Conservation (phyloP, 2,113 vertebrate species). For the Aramus guarauna region DNA sequence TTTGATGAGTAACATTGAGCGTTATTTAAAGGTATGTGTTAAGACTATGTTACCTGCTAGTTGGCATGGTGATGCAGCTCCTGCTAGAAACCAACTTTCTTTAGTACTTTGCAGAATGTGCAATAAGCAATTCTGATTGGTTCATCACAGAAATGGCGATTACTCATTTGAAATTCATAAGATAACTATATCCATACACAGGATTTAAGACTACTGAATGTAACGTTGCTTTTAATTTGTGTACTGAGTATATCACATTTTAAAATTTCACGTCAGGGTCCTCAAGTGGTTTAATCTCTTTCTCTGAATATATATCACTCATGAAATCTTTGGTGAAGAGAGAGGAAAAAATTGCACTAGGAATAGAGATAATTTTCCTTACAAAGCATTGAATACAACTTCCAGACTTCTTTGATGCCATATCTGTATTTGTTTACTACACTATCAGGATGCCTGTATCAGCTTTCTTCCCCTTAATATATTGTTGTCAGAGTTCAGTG, state of each 20-base stretch:
- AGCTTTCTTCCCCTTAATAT: background rate
- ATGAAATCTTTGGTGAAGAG: background rate
- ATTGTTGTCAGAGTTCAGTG: background rate
- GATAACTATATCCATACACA: background rate
- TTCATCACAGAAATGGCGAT: background rate
- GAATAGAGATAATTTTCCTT: background rate
- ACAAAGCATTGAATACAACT: background rate
- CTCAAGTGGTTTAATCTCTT: background rate
- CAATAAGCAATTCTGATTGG: background rate
- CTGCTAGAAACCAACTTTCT: background rate
- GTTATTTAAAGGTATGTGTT: slow-evolving; percentile 88
- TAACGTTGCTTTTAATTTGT: background rate
- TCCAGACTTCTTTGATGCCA: background rate
- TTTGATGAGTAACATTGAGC: slow-evolving; percentile 96
- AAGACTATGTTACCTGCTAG: background rate
- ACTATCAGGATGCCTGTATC: background rate
- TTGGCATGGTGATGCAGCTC: background rate
- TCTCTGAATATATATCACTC: background rate
- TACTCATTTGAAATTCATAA: background rate
- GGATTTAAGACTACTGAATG: background rate
- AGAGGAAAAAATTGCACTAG: background rate
- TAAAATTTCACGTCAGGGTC: background rate
- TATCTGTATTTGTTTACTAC: background rate
- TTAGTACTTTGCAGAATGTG: background rate
- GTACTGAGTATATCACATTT: background rate